Conservation (phyloP, 2,797 vertebrate genomes). For the Phrynocephalus forsythii region DNA sequence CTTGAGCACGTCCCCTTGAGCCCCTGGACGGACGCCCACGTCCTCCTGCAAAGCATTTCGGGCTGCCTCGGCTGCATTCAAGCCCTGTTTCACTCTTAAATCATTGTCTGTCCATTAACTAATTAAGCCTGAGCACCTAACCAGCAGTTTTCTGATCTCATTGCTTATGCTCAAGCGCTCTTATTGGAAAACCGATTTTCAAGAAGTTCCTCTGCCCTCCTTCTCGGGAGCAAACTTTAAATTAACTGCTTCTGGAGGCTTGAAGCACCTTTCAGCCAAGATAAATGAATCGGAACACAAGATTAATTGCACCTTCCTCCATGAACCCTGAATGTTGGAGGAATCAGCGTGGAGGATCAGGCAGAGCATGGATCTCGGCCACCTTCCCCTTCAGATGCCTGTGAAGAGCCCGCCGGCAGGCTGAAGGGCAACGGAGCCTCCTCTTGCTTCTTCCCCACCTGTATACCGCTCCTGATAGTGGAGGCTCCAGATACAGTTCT, state of each 20-base stretch:
- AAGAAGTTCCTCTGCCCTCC: not conserved
- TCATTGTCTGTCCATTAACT: not conserved
- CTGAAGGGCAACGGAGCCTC: not conserved
- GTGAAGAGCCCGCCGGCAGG: not conserved
- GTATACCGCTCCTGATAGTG: not conserved
- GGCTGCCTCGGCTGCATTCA: not conserved
- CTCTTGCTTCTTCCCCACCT: too few relatives aligned
- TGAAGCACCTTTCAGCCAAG: constrained; percentile 47
- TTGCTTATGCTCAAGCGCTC: not conserved
- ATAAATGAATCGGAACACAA: constrained; percentile 37
- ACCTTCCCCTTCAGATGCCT: not conserved
- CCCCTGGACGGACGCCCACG: too few relatives aligned
- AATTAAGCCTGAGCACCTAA: not conserved
- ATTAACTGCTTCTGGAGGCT: constrained; percentile 32
- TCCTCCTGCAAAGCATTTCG: not conserved
- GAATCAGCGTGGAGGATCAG: not conserved
- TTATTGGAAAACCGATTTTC: not conserved
- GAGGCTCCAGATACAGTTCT: too few relatives aligned
- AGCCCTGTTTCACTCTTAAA: not conserved
- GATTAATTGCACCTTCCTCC: not conserved
- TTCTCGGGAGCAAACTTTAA: constrained; percentile 41
- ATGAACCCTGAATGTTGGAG: not conserved
- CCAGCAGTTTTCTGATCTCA: not conserved
- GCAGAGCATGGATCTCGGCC: not conserved
- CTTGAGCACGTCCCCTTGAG: too few relatives aligned